Conservation (phyloP, 2,888 invertebrate species). For the Pomacea canaliculata region DNA sequence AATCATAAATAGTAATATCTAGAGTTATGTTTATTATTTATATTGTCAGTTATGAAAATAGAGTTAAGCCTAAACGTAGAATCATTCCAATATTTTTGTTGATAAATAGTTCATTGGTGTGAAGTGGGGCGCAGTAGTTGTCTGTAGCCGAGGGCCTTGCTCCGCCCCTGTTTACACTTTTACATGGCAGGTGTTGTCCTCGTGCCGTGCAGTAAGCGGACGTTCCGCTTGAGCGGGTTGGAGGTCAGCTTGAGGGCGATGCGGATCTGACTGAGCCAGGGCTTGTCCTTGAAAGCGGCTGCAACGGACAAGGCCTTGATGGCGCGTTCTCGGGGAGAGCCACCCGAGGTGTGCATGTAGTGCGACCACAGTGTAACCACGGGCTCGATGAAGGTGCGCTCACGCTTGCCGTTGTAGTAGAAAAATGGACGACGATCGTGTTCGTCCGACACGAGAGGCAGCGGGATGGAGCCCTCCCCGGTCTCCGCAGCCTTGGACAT, state of each 20-base stretch:
- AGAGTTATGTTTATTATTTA: no score
- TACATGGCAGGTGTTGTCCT: not conserved
- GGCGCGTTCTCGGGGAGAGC: conserved; percentile 64
- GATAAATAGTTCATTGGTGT: no score
- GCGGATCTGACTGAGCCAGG: conserved; percentile 66
- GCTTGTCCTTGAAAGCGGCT: conserved; percentile 66
- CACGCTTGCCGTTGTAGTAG: conserved; percentile 56
- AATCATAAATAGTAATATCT: no score
- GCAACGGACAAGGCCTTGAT: conserved; percentile 66
- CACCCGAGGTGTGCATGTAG: conserved; percentile 46
- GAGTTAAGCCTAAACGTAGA: no score
- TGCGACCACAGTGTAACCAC: conserved; percentile 56
- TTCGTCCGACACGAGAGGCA: conserved; percentile 60
- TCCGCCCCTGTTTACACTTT: no score
- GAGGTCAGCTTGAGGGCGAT: conserved; percentile 64
- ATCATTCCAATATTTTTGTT: no score
- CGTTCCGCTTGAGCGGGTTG: conserved; percentile 56
- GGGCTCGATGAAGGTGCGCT: conserved; percentile 53
- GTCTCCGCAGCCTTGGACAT: conserved; percentile 53
- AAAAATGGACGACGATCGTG: conserved; percentile 60
- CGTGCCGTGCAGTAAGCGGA: conserved; percentile 17
- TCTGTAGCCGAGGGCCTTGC: no score
- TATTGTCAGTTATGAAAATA: no score
- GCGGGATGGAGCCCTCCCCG: conserved; percentile 55
- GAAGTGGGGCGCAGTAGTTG: no score